These are phyloP conservation scores for Caenorhabditis remanei DNA, from an alignment of 1,140 invertebrate genomes.

Conservation along the genomic window DNA sequence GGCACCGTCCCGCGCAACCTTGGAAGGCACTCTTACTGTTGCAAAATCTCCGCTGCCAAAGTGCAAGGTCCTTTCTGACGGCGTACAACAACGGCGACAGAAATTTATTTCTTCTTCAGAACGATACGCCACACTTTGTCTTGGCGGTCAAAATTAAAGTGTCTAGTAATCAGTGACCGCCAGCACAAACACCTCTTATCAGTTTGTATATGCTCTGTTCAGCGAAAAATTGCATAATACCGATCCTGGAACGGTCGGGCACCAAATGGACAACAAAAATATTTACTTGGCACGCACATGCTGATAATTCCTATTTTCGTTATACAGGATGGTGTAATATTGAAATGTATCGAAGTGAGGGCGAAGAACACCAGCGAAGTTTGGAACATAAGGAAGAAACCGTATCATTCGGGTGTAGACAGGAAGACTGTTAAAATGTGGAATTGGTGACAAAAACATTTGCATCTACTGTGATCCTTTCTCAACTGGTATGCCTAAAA, in stretches of 20 bases:
- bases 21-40: not conserved
- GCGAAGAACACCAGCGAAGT: not conserved
- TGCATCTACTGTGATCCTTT: not conserved
- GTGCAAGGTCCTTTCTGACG: constrained; percentile 38
- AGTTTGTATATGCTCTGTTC: constrained; percentile 48
- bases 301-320: constrained; percentile 45
- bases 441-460: not conserved
- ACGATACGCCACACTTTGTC: no score
- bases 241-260: constrained; percentile 48
- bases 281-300: constrained; percentile 45
- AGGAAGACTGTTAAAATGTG: not conserved
- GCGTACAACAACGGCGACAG: not conserved
- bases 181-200: constrained; percentile 46
- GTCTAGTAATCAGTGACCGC: constrained; percentile 46
- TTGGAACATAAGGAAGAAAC: not conserved
- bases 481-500: constrained; percentile 9
- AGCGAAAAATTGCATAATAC: constrained; percentile 46
- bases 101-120: not conserved
- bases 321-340: not conserved
- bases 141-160: constrained; percentile 32
- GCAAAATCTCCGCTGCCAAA: constrained; percentile 30
- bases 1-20: constrained; percentile 36
- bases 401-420: not conserved
- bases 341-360: not conserved
- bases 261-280: constrained; percentile 46